A percentile compares a stretch with the other conserved stretches of the same genome.
phyloP scores from a whole-genome alignment of 2,888 invertebrate species.

The Stenoptilia bipunctidactyla region DNA sequence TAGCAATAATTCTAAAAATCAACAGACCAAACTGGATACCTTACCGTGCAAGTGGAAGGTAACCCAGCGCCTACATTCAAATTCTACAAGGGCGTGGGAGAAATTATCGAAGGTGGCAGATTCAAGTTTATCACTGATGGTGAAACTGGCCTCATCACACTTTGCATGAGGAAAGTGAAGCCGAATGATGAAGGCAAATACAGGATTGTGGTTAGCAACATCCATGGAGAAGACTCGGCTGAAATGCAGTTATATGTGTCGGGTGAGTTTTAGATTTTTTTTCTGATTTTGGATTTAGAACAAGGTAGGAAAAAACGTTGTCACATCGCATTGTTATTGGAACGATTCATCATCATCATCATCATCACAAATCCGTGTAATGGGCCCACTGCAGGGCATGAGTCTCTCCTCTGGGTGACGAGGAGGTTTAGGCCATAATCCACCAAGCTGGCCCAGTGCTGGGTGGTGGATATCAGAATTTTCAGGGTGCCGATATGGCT shows the following conservation, averaged over 20 bases:
- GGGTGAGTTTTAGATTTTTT: constrained; percentile 79
- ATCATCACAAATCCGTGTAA: no score
- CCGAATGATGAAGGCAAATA: constrained; percentile 98
- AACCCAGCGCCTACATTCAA: constrained; percentile 95
- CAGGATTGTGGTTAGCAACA: constrained; percentile 91
- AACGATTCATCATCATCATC: no score
- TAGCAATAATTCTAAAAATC: no score
- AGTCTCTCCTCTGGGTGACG: no score
- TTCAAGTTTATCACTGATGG: constrained; percentile 96
- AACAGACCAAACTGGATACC: constrained; percentile 91
- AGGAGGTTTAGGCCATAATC: no score
- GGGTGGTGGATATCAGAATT: no score
- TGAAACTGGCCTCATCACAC: constrained; percentile 89
- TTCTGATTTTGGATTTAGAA: no score
- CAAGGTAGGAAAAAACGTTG: no score
- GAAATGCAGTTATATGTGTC: constrained; percentile 97
- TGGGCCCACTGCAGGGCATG: no score
- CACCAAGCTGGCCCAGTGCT: no score
- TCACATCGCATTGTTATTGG: no score
- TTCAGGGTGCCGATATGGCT: no score
- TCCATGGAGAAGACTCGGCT: constrained; percentile 95
- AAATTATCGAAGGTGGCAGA: constrained; percentile 94
- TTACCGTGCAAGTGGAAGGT: constrained; percentile 94
- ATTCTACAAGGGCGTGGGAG: constrained; percentile 94
- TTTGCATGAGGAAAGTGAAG: constrained; percentile 96